Evolutionary conservation across 2,797 vertebrate genomes (phyloP).

Genomic region (Parauchenoglanis punctatus): DNA sequence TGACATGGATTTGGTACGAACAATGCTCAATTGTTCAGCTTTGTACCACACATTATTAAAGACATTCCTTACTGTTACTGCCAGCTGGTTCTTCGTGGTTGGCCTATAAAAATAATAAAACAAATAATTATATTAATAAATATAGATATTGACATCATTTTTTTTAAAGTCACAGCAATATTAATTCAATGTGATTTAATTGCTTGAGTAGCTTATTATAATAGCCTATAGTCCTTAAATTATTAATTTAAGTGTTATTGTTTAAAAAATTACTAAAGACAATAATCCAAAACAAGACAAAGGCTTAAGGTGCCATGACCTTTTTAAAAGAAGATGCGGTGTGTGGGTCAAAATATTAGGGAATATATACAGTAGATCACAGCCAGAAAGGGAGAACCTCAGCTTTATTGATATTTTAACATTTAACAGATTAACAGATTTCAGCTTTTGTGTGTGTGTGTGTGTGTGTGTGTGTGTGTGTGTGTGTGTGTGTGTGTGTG

Average conservation of each 20-base stretch:
- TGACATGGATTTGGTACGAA: background rate
- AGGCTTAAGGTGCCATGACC: background rate
- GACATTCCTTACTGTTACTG: background rate
- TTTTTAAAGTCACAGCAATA: background rate
- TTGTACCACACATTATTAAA: background rate
- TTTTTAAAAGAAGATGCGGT: background rate
- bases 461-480: background rate
- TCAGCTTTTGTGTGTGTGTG: background rate
- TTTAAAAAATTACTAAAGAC: background rate
- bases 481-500: too few relatives aligned
- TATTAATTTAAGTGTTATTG: background rate
- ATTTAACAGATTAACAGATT: background rate
- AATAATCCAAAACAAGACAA: background rate
- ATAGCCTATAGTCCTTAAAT: background rate
- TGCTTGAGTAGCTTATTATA: background rate
- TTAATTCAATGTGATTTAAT: background rate
- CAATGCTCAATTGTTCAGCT: slow-evolving; percentile 1
- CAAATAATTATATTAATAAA: background rate
- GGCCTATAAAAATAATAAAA: background rate
- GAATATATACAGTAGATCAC: background rate
- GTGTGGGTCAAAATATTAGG: background rate
- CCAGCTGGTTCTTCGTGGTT: background rate
- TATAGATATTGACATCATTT: background rate
- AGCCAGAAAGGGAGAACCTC: background rate
- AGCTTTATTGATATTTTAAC: background rate